A percentile compares a stretch with the other conserved stretches of the same genome.
Conservation (phyloP, 2,113 vertebrate genomes). For the Camelus dromedarius region DNA sequence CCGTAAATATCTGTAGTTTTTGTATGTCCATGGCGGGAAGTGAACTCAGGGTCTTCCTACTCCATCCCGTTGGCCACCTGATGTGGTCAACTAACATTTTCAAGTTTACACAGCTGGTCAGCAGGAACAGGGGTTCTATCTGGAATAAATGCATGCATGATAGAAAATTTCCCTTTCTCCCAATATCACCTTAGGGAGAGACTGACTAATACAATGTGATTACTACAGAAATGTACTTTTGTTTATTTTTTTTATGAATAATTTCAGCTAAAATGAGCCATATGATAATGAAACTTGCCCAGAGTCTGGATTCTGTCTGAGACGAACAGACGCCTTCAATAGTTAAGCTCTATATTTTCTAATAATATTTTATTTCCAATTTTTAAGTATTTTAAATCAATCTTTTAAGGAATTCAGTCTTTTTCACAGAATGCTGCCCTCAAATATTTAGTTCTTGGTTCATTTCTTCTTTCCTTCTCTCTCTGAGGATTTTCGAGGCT, state of each 20-base stretch:
- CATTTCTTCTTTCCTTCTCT: not conserved
- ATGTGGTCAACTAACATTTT: not conserved
- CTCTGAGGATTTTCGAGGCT: conserved; percentile 44
- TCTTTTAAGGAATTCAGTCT: not conserved
- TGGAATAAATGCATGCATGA: not conserved
- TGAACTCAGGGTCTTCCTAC: not conserved
- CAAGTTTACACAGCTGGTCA: not conserved
- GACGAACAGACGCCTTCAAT: not conserved
- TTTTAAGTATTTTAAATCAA: not conserved
- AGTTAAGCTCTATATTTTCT: conserved; percentile 9
- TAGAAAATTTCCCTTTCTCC: not conserved
- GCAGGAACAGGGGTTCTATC: not conserved
- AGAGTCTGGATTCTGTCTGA: conserved; percentile 23
- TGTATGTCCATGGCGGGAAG: not conserved
- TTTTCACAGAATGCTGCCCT: not conserved
- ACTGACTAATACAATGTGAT: not conserved
- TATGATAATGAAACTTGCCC: not conserved
- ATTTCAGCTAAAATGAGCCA: not conserved
- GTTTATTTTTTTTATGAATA: not conserved
- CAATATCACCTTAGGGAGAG: not conserved
- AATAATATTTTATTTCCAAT: not conserved
- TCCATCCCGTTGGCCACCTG: not conserved
- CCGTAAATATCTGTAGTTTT: not conserved
- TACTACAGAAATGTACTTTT: not conserved
- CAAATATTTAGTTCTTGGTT: not conserved